Evolutionary conservation across 2,888 invertebrate genomes (phyloP), one percentile per base, ranked within the genome.

Genomic region (Hyppa rectilinea): DNA sequence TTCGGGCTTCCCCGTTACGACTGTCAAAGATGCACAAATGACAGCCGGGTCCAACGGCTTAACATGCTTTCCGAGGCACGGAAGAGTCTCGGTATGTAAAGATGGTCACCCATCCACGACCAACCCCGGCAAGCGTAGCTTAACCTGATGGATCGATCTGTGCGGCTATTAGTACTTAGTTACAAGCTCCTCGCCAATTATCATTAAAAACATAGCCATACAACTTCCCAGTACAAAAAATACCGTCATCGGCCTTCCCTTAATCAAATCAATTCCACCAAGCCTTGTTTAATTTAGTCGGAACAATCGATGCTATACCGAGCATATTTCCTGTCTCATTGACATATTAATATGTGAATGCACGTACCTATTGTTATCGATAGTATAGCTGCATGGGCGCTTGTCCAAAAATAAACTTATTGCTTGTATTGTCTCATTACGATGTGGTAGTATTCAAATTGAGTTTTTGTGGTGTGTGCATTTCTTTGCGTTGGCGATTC

Each of bases 221-320:
- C 1, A 43, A 53, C 12, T 61, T 7, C 12, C 12, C 36, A 38
- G 7, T 34, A 43, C 34, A 43, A 50, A 43, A 56, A 52, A 49
- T 38, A 45, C 31, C 38, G 45, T 31, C 53, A 78, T 7, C 29
- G 45, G 45, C 9, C 34, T 50, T 52, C 53, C 38, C 43, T 36
- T 49, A 47, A 65, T 36, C 14, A 55, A 63, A 80, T 58, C 55
- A 59, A 66, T 59, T 45, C 34, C 26, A 71, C 52, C 53, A 52
- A 61, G 60, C 71, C 47, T 66, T 47, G 55, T 77, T 76, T 66
- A 80, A 80, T 72, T 83, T 61, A 47, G 81, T 40, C 36, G 52
- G 75, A 83, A 81, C 81, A 81, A 83, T 81, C 65, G 81, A 52
- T 68, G 40, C 50, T 74, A 66, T 65, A 58, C 50, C n/a, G n/a